A percentile compares a stretch with the other conserved stretches of the same genome.
Conservation (phyloP, 2,113 vertebrate genomes). For the Polypterus bichir region DNA sequence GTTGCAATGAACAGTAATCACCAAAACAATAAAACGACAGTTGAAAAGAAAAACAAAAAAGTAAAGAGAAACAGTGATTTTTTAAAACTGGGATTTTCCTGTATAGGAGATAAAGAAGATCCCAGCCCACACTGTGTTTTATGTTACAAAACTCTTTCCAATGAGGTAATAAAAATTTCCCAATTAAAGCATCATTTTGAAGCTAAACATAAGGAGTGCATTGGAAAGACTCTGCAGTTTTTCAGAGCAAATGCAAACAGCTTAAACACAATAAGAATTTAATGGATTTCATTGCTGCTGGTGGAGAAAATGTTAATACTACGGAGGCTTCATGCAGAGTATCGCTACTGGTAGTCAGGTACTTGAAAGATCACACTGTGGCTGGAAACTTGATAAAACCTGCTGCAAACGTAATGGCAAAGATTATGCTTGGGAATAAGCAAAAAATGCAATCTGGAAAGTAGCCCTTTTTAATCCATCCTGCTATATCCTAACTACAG, state of each 20-base stretch:
- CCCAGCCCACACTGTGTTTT: conserved; percentile 14
- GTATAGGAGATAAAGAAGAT: conserved; percentile 11
- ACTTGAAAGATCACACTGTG: conserved; percentile 8
- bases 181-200: conserved; percentile 2
- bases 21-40: no score
- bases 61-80: conserved; percentile 4
- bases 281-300: background rate
- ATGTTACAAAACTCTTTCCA: conserved; percentile 5
- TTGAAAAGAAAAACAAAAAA: background rate
- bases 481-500: no score
- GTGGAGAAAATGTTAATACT: conserved; percentile 15
- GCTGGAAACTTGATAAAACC: conserved; percentile 13
- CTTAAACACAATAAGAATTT: background rate
- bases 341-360: conserved; percentile 11
- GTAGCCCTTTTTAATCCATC: conserved; percentile 13
- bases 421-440: conserved; percentile 16
- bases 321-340: conserved; percentile 14
- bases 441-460: conserved; percentile 5
- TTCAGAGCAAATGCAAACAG: conserved; percentile 9
- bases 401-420: conserved; percentile 14
- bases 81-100: conserved; percentile 14
- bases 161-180: conserved; percentile 2
- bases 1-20: no score
- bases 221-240: conserved; percentile 11
- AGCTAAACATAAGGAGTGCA: conserved; percentile 12